These are phyloP conservation scores for Gymnodraco acuticeps DNA, from an alignment of 2,797 vertebrate genomes.

Conservation along the genomic window DNA sequence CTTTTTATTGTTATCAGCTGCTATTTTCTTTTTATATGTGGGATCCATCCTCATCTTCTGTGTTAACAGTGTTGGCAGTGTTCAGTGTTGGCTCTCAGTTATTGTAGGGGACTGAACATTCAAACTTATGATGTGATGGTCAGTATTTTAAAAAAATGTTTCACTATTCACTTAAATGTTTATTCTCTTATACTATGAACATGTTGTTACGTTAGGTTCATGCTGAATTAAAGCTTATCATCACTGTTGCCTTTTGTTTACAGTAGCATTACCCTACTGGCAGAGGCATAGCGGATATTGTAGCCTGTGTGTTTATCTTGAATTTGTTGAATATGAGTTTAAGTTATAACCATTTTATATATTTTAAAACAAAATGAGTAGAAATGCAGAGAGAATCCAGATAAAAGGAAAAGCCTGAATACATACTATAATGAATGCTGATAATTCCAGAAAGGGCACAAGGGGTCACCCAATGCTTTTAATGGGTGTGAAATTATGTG, in stretches of 20 bases:
- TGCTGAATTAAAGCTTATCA: neutral
- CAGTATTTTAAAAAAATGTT: neutral
- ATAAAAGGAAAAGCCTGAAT: too few relatives aligned
- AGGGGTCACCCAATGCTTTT: too few relatives aligned
- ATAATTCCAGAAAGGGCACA: too few relatives aligned
- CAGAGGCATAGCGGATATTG: neutral
- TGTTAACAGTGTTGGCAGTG: slow-evolving; percentile 3
- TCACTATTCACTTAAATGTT: neutral
- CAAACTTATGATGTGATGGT: neutral
- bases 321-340: neutral
- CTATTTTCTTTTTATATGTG: neutral
- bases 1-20: neutral
- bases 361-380: neutral
- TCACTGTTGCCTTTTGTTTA: slow-evolving; percentile 7
- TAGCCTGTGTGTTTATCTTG: neutral
- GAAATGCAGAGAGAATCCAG: too few relatives aligned
- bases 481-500: too few relatives aligned
- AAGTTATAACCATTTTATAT: neutral
- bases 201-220: neutral
- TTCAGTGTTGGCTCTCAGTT: slow-evolving; percentile 8
- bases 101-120: neutral
- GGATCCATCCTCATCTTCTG: neutral
- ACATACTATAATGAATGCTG: too few relatives aligned
- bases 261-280: neutral
- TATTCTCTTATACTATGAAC: neutral